Evolutionary conservation across 2,888 invertebrate species (phyloP), one percentile per base, ranked within the genome.

Genomic region (Aquatica leii): DNA sequence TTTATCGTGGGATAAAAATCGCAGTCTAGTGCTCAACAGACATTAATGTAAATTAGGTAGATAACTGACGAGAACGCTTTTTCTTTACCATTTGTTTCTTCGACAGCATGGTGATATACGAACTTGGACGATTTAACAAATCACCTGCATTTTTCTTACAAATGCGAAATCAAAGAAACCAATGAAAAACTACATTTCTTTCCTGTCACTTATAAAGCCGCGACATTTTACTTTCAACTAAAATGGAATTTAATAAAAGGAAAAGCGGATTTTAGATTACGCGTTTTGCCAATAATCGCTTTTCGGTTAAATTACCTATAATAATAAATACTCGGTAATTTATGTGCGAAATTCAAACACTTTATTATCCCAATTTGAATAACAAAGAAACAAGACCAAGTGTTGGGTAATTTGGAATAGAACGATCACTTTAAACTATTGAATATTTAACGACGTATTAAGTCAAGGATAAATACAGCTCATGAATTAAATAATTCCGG

Each of bases 81-180:
- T 63, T 51, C 48, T 59, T 50, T 59, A 50, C 59, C 54, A 49
- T 63, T 63, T 63, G 51, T 62, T 58, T 49, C 53, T 59, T 63
- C 59, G 59, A 63, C 62, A 18, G 31, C 17, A 18, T 35, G 40
- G 48, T 50, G 59, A 63, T 59, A 59, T 59, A 54, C 34, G 51
- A 53, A 59, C 35, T 40, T 35, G 34, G 59, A 55, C 54, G 55
- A 63, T 59, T 54, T 63, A 14, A 59, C 63, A 63, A 59, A 59
- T 59, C 56, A 46, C 35, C 2, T 17, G 50, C 59, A 59, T 63
- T 59, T 59, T 40, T 59, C 40, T 63, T 50, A 21, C 50, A 63
- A 63, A 63, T 63, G 55, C 55, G 63, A 63, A 59, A 63, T 59
- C 63, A 63, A 59, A 63, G 59, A 50, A 59, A 51, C 50, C 49